Evolutionary conservation across 2,113 vertebrate species (phyloP).

Genomic region (Urocolius indicus): DNA sequence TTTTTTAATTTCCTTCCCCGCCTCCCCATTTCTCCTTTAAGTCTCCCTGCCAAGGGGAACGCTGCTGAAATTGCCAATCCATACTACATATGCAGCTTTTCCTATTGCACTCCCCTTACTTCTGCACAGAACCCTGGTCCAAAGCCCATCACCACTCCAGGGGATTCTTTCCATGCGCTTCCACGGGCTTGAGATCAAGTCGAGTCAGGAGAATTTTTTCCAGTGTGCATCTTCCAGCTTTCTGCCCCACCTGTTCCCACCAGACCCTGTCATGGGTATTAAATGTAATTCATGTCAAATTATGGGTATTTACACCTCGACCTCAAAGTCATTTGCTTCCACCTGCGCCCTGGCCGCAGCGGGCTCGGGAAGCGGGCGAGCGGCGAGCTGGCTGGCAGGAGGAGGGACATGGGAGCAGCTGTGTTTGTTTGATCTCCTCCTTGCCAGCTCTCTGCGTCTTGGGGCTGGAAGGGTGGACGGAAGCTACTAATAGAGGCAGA

Average conservation of each 20-base stretch:
- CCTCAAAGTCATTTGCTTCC: conserved; percentile 56
- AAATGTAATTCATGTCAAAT: conserved; percentile 46
- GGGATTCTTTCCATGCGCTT: not conserved
- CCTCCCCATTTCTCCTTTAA: not conserved
- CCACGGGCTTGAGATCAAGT: not conserved
- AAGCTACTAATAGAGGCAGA: conserved; percentile 66
- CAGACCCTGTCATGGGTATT: not conserved
- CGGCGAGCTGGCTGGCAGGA: not conserved
- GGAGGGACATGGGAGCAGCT: conserved; percentile 66
- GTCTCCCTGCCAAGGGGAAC: not conserved
- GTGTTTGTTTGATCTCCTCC: conserved; percentile 75
- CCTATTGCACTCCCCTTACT: not conserved
- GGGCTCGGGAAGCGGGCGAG: not conserved
- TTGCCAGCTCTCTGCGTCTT: conserved; percentile 48
- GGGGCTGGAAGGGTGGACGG: conserved; percentile 45
- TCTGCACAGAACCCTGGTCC: not conserved
- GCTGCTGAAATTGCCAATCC: not conserved
- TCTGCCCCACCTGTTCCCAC: conserved; percentile 41
- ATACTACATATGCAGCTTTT: not conserved
- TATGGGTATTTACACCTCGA: conserved; percentile 55
- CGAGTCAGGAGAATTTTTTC: not conserved
- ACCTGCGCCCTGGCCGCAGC: not conserved
- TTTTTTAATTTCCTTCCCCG: not conserved
- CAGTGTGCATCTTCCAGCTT: not conserved
- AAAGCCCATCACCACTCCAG: not conserved